phyloP scores from a whole-genome alignment of 2,797 vertebrate genomes.

The Acropternis orthonyx region DNA sequence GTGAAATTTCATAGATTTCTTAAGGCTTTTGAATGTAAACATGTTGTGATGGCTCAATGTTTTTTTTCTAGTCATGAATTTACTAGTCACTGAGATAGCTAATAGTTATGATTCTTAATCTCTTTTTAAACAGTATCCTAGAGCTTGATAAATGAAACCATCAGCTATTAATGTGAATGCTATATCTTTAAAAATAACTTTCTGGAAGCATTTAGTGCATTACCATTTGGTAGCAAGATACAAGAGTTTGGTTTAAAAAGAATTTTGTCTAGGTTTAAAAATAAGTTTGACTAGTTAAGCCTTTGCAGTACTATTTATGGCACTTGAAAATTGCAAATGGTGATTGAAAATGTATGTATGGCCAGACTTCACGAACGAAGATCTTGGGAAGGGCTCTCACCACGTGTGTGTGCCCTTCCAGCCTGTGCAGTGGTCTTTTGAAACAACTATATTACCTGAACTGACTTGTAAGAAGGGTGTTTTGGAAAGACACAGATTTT shows the following conservation, averaged over 20 bases:
- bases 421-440: too few relatives aligned
- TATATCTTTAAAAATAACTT: slow-evolving; percentile 41
- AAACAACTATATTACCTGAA: background rate
- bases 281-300: background rate
- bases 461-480: background rate
- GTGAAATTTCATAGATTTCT: background rate
- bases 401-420: too few relatives aligned
- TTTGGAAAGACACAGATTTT: background rate
- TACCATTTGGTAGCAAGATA: slow-evolving; percentile 10
- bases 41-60: background rate
- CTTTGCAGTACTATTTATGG: background rate
- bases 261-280: background rate
- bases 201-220: slow-evolving; percentile 37
- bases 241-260: slow-evolving; percentile 20
- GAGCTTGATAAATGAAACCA: slow-evolving; percentile 6
- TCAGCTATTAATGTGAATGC: slow-evolving; percentile 4
- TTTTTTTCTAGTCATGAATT: slow-evolving; percentile 16
- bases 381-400: too few relatives aligned
- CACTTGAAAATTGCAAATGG: slow-evolving; percentile 23
- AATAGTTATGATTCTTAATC: slow-evolving; percentile 4
- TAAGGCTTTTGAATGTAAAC: background rate
- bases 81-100: background rate
- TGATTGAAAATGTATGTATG: background rate
- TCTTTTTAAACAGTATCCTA: background rate
- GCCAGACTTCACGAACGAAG: too few relatives aligned